Evolutionary conservation across 2,888 invertebrate genomes (phyloP), one percentile per base, ranked within the genome.

Genomic region (Lagria hirta): DNA sequence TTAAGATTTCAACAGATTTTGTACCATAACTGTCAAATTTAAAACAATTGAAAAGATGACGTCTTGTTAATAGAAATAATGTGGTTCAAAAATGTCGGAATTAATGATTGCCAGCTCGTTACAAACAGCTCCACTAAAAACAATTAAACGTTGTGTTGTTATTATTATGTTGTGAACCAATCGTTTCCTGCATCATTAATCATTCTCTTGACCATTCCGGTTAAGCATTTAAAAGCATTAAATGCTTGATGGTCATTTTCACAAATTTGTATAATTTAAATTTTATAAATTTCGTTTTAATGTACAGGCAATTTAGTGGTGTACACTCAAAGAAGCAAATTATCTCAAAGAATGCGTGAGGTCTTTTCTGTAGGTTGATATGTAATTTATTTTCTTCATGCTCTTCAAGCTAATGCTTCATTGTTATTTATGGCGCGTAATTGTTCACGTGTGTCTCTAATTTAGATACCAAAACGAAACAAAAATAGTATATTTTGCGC

Each of bases 111-210:
- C n/a, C n/a, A n/a, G n/a, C n/a, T n/a, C n/a, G n/a, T n/a, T n/a
- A n/a, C n/a, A n/a, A n/a, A n/a, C n/a, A n/a, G n/a, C n/a, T n/a
- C n/a, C 14, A 8, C 20, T 20, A 24, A 27, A 45, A 45, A 45
- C 45, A 45, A 45, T 45, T 45, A 45, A 40, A 38, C 35, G 34
- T 28, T 28, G 16, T 28, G 34, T 28, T 28, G 16, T 28, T 58
- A 64, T 61, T 61, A 20, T 14, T 17, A 32, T 40, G 27, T 29
- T 8, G n/a, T 8, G 13, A 12, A 60, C 61, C 61, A 58, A 62
- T 62, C 58, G 64, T 62, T 65, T 66, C 66, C 65, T 66, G 64
- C 57, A 62, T 62, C 64, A 65, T 66, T 61, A 65, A 66, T 66
- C 66, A 64, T 61, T 26, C 33, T 21, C 24, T 33, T 40, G 48